Conservation (phyloP, 2,888 invertebrate species). For the Drosophila acutilabella region DNA sequence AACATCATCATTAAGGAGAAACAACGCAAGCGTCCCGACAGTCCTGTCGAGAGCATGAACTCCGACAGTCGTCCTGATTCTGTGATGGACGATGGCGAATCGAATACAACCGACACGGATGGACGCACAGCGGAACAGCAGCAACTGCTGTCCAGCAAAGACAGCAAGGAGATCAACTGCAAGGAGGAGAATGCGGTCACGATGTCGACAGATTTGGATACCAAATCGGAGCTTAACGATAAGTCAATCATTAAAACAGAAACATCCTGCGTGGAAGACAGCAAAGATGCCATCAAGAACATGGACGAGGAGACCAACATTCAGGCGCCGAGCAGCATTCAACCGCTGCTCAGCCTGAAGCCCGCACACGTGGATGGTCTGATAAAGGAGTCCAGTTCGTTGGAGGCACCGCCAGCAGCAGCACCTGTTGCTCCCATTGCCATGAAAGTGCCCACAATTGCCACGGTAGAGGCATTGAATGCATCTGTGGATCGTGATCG, state of each 20-base stretch:
- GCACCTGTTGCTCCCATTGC: slow-evolving; percentile 55
- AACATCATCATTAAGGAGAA: slow-evolving; percentile 86
- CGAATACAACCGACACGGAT: slow-evolving; percentile 84
- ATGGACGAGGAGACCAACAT: slow-evolving; percentile 84
- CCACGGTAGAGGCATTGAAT: slow-evolving; percentile 80
- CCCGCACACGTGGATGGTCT: slow-evolving; percentile 58
- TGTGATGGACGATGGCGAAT: slow-evolving; percentile 88
- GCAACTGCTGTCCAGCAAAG: slow-evolving; percentile 79
- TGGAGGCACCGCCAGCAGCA: slow-evolving; percentile 37
- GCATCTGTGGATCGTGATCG: slow-evolving; percentile 81
- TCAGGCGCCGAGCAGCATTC: slow-evolving; percentile 78
- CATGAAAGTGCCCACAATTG: slow-evolving; percentile 82
- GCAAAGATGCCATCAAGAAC: slow-evolving; percentile 82
- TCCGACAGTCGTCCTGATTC: slow-evolving; percentile 92
- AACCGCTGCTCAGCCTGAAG: slow-evolving; percentile 51
- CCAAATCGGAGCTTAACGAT: slow-evolving; percentile 84
- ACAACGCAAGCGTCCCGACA: slow-evolving; percentile 86
- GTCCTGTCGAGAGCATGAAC: slow-evolving; percentile 93
- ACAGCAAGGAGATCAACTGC: slow-evolving; percentile 83
- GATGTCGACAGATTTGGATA: slow-evolving; percentile 79
- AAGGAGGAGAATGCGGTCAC: slow-evolving; percentile 75
- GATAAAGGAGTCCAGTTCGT: slow-evolving; percentile 49
- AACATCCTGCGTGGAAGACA: slow-evolving; percentile 66
- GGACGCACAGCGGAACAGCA: slow-evolving; percentile 80
- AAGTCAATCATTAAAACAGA: slow-evolving; percentile 73